These are phyloP conservation scores for Nomia melanderi DNA, from an alignment of 1,140 invertebrate genomes.

Conservation along the genomic window DNA sequence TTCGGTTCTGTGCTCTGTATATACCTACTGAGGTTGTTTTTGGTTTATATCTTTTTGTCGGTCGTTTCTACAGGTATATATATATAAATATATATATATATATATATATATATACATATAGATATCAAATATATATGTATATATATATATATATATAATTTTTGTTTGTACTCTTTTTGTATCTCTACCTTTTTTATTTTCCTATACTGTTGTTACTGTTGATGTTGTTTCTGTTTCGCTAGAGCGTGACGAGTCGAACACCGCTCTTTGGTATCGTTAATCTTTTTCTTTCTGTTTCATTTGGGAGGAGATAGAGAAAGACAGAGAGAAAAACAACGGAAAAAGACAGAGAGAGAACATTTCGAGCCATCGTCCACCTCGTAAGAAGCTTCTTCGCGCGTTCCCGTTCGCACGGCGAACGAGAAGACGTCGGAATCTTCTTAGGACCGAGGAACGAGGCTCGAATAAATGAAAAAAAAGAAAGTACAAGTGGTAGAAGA, in stretches of 20 bases:
- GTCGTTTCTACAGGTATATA: too few species aligned
- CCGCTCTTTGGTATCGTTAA: conserved; percentile 9
- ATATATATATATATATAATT: too few species aligned
- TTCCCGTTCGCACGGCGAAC: neutral
- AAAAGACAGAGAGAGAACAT: too few species aligned
- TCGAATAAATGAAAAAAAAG: conserved; percentile 14
- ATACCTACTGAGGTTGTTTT: too few species aligned
- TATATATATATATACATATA: too few species aligned
- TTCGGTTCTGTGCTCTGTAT: too few species aligned
- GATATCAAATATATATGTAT: too few species aligned
- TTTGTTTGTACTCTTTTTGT: neutral
- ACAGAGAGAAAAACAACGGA: too few species aligned
- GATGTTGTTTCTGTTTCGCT: conserved; percentile 15
- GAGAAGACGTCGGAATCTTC: neutral
- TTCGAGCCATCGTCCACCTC: conserved; percentile 9
- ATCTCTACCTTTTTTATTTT: neutral
- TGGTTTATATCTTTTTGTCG: too few species aligned
- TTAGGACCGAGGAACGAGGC: conserved; percentile 1
- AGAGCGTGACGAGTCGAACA: conserved; percentile 27
- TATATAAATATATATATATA: too few species aligned
- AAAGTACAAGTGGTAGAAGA: too few species aligned
- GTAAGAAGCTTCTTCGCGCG: neutral
- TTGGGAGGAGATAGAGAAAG: conserved; percentile 15
- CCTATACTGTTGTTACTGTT: conserved; percentile 1
- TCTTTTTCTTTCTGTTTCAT: neutral